Evolutionary conservation across 2,888 invertebrate species (phyloP).

Genomic region (Melanargia galathea): DNA sequence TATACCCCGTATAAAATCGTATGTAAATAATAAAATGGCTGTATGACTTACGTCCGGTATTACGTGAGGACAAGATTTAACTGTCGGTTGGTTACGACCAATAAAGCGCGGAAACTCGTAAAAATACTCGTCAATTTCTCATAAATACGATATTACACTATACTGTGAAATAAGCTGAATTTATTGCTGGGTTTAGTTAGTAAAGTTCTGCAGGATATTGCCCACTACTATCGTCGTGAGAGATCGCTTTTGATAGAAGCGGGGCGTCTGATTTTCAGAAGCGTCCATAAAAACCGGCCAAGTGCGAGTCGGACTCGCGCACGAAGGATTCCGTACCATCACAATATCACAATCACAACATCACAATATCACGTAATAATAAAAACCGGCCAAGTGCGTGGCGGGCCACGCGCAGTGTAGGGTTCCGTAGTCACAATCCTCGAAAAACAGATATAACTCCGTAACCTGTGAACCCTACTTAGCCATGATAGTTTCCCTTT

Average conservation of each 20-base stretch:
- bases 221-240: not conserved
- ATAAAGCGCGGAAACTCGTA: conserved; percentile 37
- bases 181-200: conserved; percentile 3
- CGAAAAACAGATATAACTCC: no score
- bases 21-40: conserved; percentile 2
- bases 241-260: not conserved
- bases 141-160: conserved; percentile 23
- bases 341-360: no score
- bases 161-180: conserved; percentile 9
- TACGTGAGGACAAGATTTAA: conserved; percentile 24
- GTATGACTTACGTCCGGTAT: conserved; percentile 18
- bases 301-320: no score
- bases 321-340: no score
- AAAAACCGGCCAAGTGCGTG: no score
- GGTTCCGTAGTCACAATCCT: no score
- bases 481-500: no score
- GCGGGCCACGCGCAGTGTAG: no score
- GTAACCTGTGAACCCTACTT: no score
- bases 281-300: no score
- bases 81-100: conserved; percentile 36
- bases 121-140: conserved; percentile 36
- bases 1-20: not conserved
- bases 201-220: not conserved
- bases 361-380: no score
- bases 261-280: no score